Conservation (phyloP, 2,113 vertebrate species). For the Oxygymnocypris stewartii region DNA sequence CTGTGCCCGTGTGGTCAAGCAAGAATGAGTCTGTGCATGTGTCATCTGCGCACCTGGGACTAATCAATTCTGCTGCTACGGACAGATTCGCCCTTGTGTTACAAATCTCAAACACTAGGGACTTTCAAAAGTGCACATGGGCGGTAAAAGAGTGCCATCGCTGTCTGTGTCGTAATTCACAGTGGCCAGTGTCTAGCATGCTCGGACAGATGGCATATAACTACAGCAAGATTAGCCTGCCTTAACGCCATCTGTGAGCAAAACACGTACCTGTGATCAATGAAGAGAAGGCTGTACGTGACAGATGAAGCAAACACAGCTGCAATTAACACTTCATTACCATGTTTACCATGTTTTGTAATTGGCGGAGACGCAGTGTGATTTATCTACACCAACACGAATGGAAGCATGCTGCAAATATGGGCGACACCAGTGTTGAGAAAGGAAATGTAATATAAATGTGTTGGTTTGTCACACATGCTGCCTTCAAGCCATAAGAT, state of each 20-base stretch:
- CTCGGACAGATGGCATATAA: conserved; percentile 36
- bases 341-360: conserved; percentile 9
- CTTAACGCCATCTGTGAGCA: conserved; percentile 26
- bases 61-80: neutral
- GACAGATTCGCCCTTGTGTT: conserved; percentile 1
- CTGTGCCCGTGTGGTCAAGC: conserved; percentile 15
- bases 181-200: neutral
- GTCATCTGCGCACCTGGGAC: conserved; percentile 10
- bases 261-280: conserved; percentile 29
- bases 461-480: neutral
- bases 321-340: conserved; percentile 20
- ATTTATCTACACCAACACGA: neutral
- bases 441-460: neutral
- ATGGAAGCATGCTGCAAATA: neutral
- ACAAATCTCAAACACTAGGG: neutral
- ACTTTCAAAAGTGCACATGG: neutral
- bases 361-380: neutral
- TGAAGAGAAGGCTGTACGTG: neutral
- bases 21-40: neutral
- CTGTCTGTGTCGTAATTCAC: conserved; percentile 5
- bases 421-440: neutral
- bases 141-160: neutral
- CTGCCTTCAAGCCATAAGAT: too few relatives aligned
- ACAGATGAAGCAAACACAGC: neutral
- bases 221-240: conserved; percentile 19